phyloP scores from a whole-genome alignment of 2,113 vertebrate genomes.

The Hippocampus mohnikei region DNA sequence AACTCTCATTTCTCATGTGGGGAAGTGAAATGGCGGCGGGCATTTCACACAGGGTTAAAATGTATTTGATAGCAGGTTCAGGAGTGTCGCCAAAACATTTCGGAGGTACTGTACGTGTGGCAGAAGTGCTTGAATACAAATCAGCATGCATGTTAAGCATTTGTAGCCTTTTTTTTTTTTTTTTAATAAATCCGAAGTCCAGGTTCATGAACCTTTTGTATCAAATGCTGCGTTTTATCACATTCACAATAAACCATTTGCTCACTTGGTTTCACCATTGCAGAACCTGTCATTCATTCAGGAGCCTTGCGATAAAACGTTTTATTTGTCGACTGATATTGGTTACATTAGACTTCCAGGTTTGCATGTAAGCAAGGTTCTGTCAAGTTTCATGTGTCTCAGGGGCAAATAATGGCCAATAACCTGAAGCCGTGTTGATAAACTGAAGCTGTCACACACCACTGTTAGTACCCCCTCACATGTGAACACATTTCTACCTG shows the following conservation, averaged over 20 bases:
- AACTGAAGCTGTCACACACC: conserved; percentile 38
- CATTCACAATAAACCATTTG: conserved; percentile 32
- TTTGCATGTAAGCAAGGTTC: conserved; percentile 20
- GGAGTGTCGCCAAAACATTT: conserved; percentile 8
- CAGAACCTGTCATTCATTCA: conserved; percentile 18
- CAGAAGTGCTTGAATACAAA: conserved; percentile 38
- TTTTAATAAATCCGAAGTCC: conserved; percentile 5
- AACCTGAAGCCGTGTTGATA: conserved; percentile 34
- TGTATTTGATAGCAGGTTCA: conserved; percentile 32
- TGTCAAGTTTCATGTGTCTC: conserved; percentile 9
- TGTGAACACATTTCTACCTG: conserved; percentile 16
- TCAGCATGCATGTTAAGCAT: conserved; percentile 18
- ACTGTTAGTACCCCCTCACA: conserved; percentile 23
- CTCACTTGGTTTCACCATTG: conserved; percentile 9
- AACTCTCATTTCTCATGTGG: conserved; percentile 47
- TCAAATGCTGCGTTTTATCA: conserved; percentile 33
- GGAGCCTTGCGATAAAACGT: conserved; percentile 38
- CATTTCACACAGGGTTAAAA: conserved; percentile 52
- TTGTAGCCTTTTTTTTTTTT: conserved; percentile 10
- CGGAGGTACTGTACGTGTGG: conserved; percentile 24
- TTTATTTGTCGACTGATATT: conserved; percentile 29
- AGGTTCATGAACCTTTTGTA: conserved; percentile 16
- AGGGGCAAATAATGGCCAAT: conserved; percentile 21
- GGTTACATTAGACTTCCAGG: conserved; percentile 26
- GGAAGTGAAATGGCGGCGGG: conserved; percentile 22